A percentile compares a stretch with the other conserved stretches of the same genome.
Evolutionary conservation across 1,140 invertebrate genomes (phyloP).

Genomic region (Drosophila busckii): DNA sequence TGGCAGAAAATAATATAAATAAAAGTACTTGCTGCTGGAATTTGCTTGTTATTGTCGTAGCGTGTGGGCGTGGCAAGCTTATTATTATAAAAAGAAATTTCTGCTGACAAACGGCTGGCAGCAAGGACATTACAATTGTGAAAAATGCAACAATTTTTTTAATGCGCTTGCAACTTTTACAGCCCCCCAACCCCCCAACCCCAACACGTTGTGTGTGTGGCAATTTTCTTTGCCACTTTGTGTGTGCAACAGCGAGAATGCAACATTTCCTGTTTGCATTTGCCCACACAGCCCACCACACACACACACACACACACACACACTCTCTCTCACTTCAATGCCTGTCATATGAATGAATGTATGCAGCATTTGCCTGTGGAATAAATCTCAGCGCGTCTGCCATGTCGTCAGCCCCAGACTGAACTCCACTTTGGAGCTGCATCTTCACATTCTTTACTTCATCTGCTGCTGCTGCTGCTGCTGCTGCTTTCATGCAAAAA

Average conservation of each 20-base stretch:
- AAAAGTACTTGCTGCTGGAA: too few relatives aligned
- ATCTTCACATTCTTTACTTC: slow-evolving; percentile 21
- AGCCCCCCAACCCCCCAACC: too few relatives aligned
- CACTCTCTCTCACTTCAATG: neutral
- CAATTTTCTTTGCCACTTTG: slow-evolving; percentile 26
- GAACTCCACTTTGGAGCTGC: too few relatives aligned
- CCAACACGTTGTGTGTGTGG: slow-evolving; percentile 3
- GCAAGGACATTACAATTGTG: slow-evolving; percentile 57
- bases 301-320: neutral
- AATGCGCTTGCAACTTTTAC: slow-evolving; percentile 71
- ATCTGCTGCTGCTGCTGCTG: neutral
- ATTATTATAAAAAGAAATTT: slow-evolving; percentile 10
- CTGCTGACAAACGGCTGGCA: slow-evolving; percentile 27
- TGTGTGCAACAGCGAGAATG: slow-evolving; percentile 35
- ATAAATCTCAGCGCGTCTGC: too few relatives aligned
- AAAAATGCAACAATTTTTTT: slow-evolving; percentile 75
- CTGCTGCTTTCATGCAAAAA: slow-evolving; percentile 60
- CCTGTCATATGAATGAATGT: slow-evolving; percentile 1
- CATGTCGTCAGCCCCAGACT: too few relatives aligned
- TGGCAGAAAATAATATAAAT: too few relatives aligned
- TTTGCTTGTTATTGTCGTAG: too few relatives aligned
- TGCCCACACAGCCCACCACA: slow-evolving; percentile 15
- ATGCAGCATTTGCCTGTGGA: slow-evolving; percentile 22
- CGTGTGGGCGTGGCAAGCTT: too few relatives aligned
- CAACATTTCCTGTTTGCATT: slow-evolving; percentile 70